Conservation (phyloP, 2,797 vertebrate genomes). For the Lycodopsis pacificus region DNA sequence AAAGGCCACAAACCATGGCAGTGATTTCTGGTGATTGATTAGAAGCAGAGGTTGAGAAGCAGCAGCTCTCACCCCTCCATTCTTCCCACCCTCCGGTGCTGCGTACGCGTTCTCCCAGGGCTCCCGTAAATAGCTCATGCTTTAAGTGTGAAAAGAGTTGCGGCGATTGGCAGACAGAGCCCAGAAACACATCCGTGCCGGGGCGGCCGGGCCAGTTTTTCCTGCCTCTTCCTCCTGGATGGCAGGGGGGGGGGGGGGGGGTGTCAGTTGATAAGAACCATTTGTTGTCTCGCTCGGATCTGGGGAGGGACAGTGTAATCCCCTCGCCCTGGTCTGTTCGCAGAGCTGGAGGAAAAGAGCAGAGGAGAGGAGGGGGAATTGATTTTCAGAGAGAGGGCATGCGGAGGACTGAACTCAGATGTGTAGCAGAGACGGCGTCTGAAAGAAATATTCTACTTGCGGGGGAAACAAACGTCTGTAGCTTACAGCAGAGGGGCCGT, state of each 20-base stretch:
- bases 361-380: slow-evolving; percentile 75
- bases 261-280: slow-evolving; percentile 80
- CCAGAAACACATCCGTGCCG: slow-evolving; percentile 65
- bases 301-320: slow-evolving; percentile 80
- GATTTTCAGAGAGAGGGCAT: slow-evolving; percentile 79
- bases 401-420: slow-evolving; percentile 82
- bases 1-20: slow-evolving; percentile 91
- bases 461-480: slow-evolving; percentile 80
- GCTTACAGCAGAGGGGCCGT: slow-evolving; percentile 72
- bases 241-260: slow-evolving; percentile 46
- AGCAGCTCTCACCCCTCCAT: slow-evolving; percentile 60
- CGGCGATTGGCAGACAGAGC: slow-evolving; percentile 76
- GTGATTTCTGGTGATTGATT: slow-evolving; percentile 96
- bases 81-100: slow-evolving; percentile 77
- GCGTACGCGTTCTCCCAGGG: slow-evolving; percentile 69
- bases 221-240: slow-evolving; percentile 70
- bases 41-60: slow-evolving; percentile 89
- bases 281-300: slow-evolving; percentile 81
- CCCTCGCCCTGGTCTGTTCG: slow-evolving; percentile 69
- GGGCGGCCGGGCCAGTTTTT: slow-evolving; percentile 60
- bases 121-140: slow-evolving; percentile 76
- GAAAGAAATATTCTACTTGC: slow-evolving; percentile 75
- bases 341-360: slow-evolving; percentile 77
- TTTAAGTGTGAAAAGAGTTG: slow-evolving; percentile 76
- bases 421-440: slow-evolving; percentile 71